Evolutionary conservation across 2,797 vertebrate species (phyloP), one percentile per base, ranked within the genome.

Genomic region (Notoglanidium macrostoma): DNA sequence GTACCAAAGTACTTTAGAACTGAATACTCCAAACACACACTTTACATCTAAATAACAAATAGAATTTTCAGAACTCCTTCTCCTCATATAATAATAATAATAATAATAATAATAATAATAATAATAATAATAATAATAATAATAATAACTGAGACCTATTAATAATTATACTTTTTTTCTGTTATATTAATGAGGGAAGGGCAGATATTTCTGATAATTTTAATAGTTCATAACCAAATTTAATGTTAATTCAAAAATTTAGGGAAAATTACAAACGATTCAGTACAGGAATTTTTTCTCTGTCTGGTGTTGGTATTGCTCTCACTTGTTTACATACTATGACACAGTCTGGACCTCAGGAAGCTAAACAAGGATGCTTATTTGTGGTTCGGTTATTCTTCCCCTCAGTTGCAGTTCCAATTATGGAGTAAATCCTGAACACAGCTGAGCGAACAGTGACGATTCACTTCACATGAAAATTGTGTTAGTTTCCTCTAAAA

Each of bases 401-500:
- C 3, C 68, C 7, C 35, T 72, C 35, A 1, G 67, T 40, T 1
- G 67, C 67, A n/a, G 26, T n/a, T 65, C 63, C 63, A 65, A n/a
- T 65, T 65, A n/a, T 29, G 26, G 17, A 65, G 11, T 65, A 65
- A 65, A 65, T n/a, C 10, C 63, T 70, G 32, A 70, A 70, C 35
- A 70, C 32, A 68, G 65, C 32, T 1, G 11, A 73, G 72, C 35
- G 44, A n/a, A 40, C 35, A 46, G 21, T 44, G 40, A 19, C 40
- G 10, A 73, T 23, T 26, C 65, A 19, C 15, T 70, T 70, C 67
- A 35, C 15, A 17, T 35, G 32, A 35, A 70, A 19, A 73, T 9
- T 73, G 9, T 11, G 9, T 19, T 74, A 1, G 10, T 73, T 46
- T 73, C 19, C 10, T 44, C 40, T 92, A 93, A 94, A 94, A 92